Percentiles rank a stretch among this genome's conserved stretches.
Evolutionary conservation across 2,797 vertebrate genomes (phyloP).

Genomic region (Zonotrichia albicollis): DNA sequence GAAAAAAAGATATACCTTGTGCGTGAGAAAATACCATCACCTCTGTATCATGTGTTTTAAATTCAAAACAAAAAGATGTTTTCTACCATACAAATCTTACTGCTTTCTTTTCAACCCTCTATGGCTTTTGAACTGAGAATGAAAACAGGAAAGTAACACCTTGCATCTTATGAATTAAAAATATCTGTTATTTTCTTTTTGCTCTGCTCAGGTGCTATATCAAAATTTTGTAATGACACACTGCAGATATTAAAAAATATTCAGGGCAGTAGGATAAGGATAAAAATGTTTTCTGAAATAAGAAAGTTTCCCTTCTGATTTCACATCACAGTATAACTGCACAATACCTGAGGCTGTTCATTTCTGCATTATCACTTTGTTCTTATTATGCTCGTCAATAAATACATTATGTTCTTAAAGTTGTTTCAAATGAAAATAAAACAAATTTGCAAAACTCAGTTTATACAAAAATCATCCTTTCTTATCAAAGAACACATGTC

Average conservation of each 20-base stretch:
- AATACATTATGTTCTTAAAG: neutral
- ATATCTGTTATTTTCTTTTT: neutral
- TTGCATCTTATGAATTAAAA: neutral
- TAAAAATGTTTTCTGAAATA: neutral
- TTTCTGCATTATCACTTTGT: neutral
- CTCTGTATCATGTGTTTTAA: neutral
- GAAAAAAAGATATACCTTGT: neutral
- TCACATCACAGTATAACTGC: neutral
- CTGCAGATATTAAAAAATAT: neutral
- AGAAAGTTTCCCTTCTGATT: neutral
- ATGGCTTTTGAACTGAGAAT: neutral
- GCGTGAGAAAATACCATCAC: neutral
- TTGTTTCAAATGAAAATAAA: neutral
- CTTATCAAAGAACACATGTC: neutral
- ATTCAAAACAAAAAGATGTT: neutral
- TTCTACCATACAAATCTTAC: neutral
- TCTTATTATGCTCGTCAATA: neutral
- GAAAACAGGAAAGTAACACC: neutral
- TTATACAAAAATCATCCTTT: neutral
- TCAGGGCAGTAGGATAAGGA: neutral
- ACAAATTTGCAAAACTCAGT: fast-evolving
- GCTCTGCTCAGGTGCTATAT: neutral
- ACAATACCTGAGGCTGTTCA: neutral
- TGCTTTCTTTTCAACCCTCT: neutral
- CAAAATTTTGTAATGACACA: neutral